A percentile compares a stretch with the other conserved stretches of the same genome.
Conservation (phyloP, 2,888 invertebrate genomes). For the Amaurobius ferox region DNA sequence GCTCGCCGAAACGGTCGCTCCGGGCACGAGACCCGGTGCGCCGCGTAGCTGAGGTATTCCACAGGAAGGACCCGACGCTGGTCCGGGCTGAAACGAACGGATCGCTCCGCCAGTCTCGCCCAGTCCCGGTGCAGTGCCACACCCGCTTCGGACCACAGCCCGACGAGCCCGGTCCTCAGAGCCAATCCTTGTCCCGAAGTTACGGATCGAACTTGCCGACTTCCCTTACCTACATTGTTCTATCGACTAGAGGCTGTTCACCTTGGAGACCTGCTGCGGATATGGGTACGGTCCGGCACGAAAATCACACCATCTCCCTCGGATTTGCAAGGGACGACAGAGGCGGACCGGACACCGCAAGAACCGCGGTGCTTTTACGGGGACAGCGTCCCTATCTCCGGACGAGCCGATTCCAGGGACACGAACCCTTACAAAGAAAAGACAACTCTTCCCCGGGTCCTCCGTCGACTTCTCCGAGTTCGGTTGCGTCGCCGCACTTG, state of each 20-base stretch:
- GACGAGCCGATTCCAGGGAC: slow-evolving; percentile 79
- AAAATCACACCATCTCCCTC: slow-evolving; percentile 71
- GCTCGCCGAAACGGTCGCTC: slow-evolving; percentile 51
- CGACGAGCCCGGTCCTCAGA: slow-evolving; percentile 83
- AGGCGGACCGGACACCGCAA: slow-evolving; percentile 19
- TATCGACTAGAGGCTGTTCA: slow-evolving; percentile 84
- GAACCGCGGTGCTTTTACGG: slow-evolving; percentile 9
- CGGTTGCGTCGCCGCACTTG: no score
- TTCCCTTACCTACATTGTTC: slow-evolving; percentile 84
- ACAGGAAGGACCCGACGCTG: slow-evolving; percentile 75
- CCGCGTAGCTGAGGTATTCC: slow-evolving; percentile 76
- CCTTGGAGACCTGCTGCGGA: slow-evolving; percentile 88
- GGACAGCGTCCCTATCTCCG: slow-evolving; percentile 77
- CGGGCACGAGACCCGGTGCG: not conserved
- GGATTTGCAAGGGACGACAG: no score
- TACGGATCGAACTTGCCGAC: slow-evolving; percentile 83
- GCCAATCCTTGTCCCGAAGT: slow-evolving; percentile 85
- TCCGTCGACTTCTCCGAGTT: no score
- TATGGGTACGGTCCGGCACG: slow-evolving; percentile 78
- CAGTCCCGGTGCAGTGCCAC: slow-evolving; percentile 75
- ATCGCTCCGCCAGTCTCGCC: slow-evolving; percentile 73
- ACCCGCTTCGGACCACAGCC: slow-evolving; percentile 80
- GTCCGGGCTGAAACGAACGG: slow-evolving; percentile 73
- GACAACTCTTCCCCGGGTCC: slow-evolving; percentile 79
- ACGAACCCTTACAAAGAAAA: slow-evolving; percentile 78